Evolutionary conservation across 1,140 invertebrate genomes (phyloP).

Genomic region (Calliopsis andreniformis): DNA sequence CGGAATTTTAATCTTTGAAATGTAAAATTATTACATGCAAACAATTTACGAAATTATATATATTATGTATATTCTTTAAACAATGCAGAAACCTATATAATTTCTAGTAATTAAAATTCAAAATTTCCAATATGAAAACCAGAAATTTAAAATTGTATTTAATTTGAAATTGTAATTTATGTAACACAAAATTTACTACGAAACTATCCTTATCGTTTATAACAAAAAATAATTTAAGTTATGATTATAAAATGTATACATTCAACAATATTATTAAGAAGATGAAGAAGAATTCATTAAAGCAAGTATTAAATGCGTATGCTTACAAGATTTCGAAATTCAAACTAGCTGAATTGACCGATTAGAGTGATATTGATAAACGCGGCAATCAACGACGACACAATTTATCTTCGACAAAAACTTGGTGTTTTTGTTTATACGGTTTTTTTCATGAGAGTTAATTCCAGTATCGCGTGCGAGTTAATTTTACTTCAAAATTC

Average conservation of each 20-base stretch:
- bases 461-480: slow-evolving; percentile 58
- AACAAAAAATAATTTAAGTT: no score
- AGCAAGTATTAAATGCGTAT: not conserved
- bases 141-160: no score
- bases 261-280: not conserved
- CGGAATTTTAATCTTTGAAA: not conserved
- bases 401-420: slow-evolving; percentile 48
- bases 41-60: no score
- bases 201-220: no score
- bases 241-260: no score
- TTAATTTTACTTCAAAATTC: slow-evolving; percentile 59
- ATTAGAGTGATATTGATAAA: slow-evolving; percentile 21
- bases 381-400: slow-evolving; percentile 15
- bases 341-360: not conserved
- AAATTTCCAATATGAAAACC: no score
- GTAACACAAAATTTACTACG: no score
- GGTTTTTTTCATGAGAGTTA: slow-evolving; percentile 39
- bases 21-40: not conserved
- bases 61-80: no score
- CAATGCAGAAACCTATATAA: no score
- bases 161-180: no score
- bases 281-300: not conserved
- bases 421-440: slow-evolving; percentile 45
- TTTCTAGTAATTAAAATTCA: no score
- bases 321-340: slow-evolving; percentile 12